Percentiles rank a stretch among this genome's conserved stretches.
phyloP scores from a whole-genome alignment of 2,113 vertebrate genomes.

The Peucedramus taeniatus region DNA sequence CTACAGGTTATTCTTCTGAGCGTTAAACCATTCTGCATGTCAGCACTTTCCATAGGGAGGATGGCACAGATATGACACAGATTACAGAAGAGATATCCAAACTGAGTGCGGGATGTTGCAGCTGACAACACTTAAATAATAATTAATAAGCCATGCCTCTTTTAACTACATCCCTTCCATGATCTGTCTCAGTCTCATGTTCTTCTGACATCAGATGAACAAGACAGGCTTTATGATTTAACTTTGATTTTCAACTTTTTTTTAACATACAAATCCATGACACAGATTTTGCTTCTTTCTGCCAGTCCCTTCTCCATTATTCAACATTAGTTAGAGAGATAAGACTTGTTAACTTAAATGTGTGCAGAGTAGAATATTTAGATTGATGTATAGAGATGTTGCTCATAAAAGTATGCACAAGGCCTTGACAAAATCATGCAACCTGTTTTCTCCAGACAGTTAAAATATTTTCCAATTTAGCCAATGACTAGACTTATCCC shows the following conservation, averaged over 20 bases:
- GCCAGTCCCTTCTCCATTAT: slow-evolving; percentile 52
- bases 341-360: slow-evolving; percentile 26
- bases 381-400: slow-evolving; percentile 25
- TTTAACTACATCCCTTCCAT: not conserved
- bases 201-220: not conserved
- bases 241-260: not conserved
- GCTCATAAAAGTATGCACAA: slow-evolving; percentile 8
- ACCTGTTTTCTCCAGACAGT: slow-evolving; percentile 44
- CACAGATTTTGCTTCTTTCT: slow-evolving; percentile 20
- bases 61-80: not conserved
- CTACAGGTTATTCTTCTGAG: not conserved
- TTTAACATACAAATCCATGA: not conserved
- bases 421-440: slow-evolving; percentile 37
- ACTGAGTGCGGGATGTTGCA: not conserved
- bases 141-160: not conserved
- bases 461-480: slow-evolving; percentile 59
- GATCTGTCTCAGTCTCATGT: not conserved
- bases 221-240: slow-evolving; percentile 2
- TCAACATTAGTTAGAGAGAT: slow-evolving; percentile 33
- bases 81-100: not conserved
- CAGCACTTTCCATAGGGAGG: not conserved
- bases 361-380: slow-evolving; percentile 11
- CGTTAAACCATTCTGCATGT: not conserved
- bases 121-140: not conserved
- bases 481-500: slow-evolving; percentile 36